phyloP scores from a whole-genome alignment of 2,113 vertebrate species.

The Apodemus sylvaticus region DNA sequence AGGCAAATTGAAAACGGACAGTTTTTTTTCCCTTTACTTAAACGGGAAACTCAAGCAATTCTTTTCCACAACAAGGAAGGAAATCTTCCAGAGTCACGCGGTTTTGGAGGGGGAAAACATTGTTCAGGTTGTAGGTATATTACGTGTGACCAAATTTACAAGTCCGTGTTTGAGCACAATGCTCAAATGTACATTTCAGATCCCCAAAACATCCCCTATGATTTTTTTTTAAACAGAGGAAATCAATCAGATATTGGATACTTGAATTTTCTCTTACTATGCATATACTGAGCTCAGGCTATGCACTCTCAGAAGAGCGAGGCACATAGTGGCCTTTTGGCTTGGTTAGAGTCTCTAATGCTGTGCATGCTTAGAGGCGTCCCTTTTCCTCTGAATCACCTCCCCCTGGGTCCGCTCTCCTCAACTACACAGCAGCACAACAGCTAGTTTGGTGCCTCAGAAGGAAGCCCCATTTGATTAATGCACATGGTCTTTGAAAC shows the following conservation, averaged over 20 bases:
- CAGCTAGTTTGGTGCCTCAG: conserved; percentile 47
- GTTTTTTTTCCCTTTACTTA: conserved; percentile 5
- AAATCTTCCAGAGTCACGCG: neutral
- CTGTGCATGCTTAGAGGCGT: neutral
- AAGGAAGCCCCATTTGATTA: conserved; percentile 48
- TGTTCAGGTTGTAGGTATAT: neutral
- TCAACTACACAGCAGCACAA: conserved; percentile 12
- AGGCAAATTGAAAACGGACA: conserved; percentile 44
- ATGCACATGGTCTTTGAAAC: conserved; percentile 27
- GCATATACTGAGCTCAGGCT: conserved; percentile 17
- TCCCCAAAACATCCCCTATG: neutral
- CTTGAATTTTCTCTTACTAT: conserved; percentile 50
- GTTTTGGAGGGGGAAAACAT: neutral
- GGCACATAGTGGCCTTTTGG: neutral
- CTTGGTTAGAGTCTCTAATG: neutral
- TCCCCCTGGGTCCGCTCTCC: conserved; percentile 34
- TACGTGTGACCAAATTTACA: neutral
- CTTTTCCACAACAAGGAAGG: neutral
- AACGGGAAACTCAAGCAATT: conserved; percentile 13
- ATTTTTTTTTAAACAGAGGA: neutral
- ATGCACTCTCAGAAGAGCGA: neutral
- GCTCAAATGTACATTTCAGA: neutral
- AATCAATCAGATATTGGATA: conserved; percentile 25
- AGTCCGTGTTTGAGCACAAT: neutral
- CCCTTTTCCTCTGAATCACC: conserved; percentile 6